These are phyloP conservation scores for Papilio dardanus DNA, from an alignment of 1,140 invertebrate genomes.

Conservation along the genomic window DNA sequence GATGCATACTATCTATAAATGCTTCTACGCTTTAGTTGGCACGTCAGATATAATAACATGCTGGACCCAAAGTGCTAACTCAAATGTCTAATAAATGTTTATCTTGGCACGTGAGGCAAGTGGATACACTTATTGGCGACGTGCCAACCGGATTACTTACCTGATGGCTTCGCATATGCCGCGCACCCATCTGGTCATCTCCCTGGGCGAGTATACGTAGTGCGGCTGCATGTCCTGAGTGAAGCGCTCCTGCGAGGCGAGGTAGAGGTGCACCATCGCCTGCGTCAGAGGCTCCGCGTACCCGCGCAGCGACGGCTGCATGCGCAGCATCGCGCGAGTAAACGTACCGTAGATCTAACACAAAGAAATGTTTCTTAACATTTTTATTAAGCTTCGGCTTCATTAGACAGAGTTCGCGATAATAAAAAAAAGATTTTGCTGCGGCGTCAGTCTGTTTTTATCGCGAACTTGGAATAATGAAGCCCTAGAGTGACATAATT, in stretches of 20 bases:
- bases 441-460: no score
- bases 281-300: slow-evolving; percentile 98
- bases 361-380: no score
- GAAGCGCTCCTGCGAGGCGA: slow-evolving; percentile 98
- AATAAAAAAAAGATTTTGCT: no score
- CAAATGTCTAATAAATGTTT: no score
- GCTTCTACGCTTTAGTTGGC: background rate
- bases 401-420: no score
- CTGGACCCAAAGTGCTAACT: no score
- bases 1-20: background rate
- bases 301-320: slow-evolving; percentile 94
- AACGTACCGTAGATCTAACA: slow-evolving; percentile 98
- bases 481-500: no score
- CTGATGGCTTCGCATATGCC: slow-evolving; percentile 99
- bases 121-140: no score
- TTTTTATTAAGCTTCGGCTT: no score
- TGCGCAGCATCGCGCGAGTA: slow-evolving; percentile 97
- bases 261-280: slow-evolving; percentile 99
- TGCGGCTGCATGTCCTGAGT: slow-evolving; percentile 99
- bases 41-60: no score
- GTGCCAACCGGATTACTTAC: slow-evolving; percentile 52
- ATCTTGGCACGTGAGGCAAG: no score
- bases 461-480: no score
- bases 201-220: slow-evolving; percentile 99
- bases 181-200: slow-evolving; percentile 99